A percentile compares a stretch with the other conserved stretches of the same genome.
These are phyloP conservation scores for Pseudococcus jackbeardsleyi DNA, from an alignment of 2,888 invertebrate genomes.

Conservation along the genomic window DNA sequence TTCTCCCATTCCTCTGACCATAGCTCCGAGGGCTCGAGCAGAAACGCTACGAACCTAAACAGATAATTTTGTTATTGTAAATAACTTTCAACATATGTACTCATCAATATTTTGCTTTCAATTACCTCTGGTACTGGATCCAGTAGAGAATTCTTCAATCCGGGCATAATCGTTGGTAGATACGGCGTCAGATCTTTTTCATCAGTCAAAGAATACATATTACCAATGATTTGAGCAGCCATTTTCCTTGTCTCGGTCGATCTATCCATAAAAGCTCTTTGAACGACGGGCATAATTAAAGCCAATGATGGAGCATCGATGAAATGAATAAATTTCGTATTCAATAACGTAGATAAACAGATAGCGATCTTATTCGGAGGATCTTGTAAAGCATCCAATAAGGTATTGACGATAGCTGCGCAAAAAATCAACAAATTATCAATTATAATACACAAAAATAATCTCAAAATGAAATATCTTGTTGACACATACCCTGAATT, in stretches of 20 bases:
- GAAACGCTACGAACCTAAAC: constrained; percentile 89
- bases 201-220: constrained; percentile 99
- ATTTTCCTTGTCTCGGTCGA: constrained; percentile 98
- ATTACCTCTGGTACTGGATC: constrained; percentile 96
- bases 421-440: constrained; percentile 39
- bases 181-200: constrained; percentile 98
- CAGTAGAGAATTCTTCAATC: constrained; percentile 92
- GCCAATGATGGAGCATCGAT: constrained; percentile 99
- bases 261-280: constrained; percentile 96
- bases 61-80: neutral
- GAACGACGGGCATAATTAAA: constrained; percentile 98
- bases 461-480: neutral
- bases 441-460: neutral
- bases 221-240: constrained; percentile 99
- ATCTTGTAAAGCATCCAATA: constrained; percentile 93
- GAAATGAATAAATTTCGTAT: constrained; percentile 98
- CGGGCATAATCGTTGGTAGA: constrained; percentile 95
- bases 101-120: neutral
- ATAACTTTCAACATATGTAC: too few species aligned
- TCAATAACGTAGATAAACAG: constrained; percentile 92
- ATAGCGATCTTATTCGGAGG: constrained; percentile 94
- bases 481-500: constrained; percentile 80
- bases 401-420: constrained; percentile 85
- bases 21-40: constrained; percentile 95
- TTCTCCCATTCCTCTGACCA: constrained; percentile 98